Percentiles rank a stretch among this genome's conserved stretches.
Conservation (phyloP, 2,888 invertebrate genomes). For the Diarsia mendica region DNA sequence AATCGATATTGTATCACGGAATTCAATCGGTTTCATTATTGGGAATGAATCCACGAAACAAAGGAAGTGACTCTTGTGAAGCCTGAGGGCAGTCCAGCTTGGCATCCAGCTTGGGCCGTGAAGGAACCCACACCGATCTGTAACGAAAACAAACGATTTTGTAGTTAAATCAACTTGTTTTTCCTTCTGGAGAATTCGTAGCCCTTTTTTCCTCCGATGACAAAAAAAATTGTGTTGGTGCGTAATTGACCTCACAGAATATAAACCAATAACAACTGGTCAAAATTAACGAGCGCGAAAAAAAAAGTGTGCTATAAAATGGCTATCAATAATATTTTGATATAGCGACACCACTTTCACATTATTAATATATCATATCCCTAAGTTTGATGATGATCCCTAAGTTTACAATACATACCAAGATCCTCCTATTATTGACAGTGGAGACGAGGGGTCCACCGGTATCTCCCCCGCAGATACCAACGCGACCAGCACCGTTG, state of each 20-base stretch:
- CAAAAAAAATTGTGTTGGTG: not conserved
- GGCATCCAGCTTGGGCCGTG: conserved; percentile 74
- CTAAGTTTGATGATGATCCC: not conserved
- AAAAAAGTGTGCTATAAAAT: too few species aligned
- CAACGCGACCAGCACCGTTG: conserved; percentile 71
- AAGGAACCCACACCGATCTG: conserved; percentile 79
- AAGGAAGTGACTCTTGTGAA: conserved; percentile 78
- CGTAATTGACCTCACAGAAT: not conserved
- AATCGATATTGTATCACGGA: not conserved
- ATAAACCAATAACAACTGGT: not conserved
- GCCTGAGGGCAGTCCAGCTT: conserved; percentile 75
- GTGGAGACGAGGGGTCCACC: conserved; percentile 74
- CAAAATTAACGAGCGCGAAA: not conserved
- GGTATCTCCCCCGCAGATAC: conserved; percentile 75
- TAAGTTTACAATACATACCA: conserved; percentile 61
- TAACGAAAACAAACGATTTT: conserved; percentile 27
- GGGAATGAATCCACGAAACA: conserved; percentile 75
- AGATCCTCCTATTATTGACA: conserved; percentile 65
- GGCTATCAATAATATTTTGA: not conserved
- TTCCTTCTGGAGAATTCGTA: not conserved
- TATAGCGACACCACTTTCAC: not conserved
- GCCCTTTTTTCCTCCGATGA: not conserved
- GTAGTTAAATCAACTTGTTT: not conserved
- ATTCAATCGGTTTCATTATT: conserved; percentile 48
- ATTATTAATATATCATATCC: not conserved